Evolutionary conservation across 2,888 invertebrate species (phyloP), one percentile per base, ranked within the genome.

Genomic region (Sylvicola cinctus): DNA sequence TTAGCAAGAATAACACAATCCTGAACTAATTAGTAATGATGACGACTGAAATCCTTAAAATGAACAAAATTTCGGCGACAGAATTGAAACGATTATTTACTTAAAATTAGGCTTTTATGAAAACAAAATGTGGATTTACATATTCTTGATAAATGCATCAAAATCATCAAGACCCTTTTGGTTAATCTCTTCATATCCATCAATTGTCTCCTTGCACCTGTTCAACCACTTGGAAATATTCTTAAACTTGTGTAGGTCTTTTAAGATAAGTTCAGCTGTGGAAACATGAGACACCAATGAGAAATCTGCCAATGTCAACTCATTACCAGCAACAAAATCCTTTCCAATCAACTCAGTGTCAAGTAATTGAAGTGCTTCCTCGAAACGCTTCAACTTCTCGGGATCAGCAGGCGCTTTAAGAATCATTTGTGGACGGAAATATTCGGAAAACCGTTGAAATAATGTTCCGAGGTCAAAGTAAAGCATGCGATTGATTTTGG

Each of bases 401-500:
- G 68, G 66, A 50, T 80, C 76, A 8, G 65, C 66, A 16, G 70
- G 64, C 4, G 62, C 63, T 38, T 68, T 68, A 3, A 60, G 66
- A 45, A 74, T 69, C 13, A 72, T 43, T 49, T 71, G 65, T 17
- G 73, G 70, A 47, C 70, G 68, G 48, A 75, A 77, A 49, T 74
- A 76, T 38, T 75, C 74, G 3, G 62, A 60, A 44, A 80, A 73
- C 46, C 71, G 64, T 39, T 66, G 62, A 55, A 74, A 80, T 4
- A 88, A 59, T 0, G 73, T 76, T 16, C 77, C 78, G 48, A 76
- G 65, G 47, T 85, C 84, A 53, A 84, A 85, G 58, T 74, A 79
- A 37, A 85, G 57, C 36, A 75, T 65, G 49, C 80, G 76, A 55
- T 87, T 80, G 32, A 88, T 74, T 2, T 73, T 36, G 2, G 78